These are phyloP conservation scores for Griposia aprilina DNA, from an alignment of 2,888 invertebrate species.

Conservation along the genomic window DNA sequence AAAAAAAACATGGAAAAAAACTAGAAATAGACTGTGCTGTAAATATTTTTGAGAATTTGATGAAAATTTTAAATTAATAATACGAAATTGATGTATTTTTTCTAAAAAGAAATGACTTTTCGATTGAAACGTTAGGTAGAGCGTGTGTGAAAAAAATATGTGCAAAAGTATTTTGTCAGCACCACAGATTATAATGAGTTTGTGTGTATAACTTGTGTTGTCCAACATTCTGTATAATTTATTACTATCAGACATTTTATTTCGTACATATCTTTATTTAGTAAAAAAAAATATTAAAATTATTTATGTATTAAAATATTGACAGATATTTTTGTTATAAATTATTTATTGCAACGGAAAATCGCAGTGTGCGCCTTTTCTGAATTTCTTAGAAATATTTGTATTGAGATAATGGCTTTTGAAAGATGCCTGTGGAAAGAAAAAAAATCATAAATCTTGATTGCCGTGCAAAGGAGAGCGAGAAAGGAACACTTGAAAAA, in stretches of 20 bases:
- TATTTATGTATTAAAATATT: conserved; percentile 58
- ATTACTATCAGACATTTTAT: conserved; percentile 58
- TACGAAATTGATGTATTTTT: conserved; percentile 80
- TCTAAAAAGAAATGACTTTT: conserved; percentile 76
- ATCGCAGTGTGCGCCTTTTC: conserved; percentile 49
- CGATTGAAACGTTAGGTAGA: conserved; percentile 73
- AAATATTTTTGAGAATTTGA: conserved; percentile 76
- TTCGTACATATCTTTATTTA: conserved; percentile 62
- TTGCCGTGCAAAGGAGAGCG: conserved; percentile 39
- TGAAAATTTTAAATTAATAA: conserved; percentile 66
- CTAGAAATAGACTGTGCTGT: conserved; percentile 79
- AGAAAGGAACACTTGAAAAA: conserved; percentile 49
- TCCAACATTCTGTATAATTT: conserved; percentile 58
- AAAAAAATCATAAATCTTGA: conserved; percentile 53
- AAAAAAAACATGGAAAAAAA: conserved; percentile 69
- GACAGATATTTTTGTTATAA: conserved; percentile 59
- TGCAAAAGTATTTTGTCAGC: conserved; percentile 78
- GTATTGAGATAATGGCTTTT: conserved; percentile 62
- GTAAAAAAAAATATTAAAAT: conserved; percentile 42
- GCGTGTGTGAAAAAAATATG: conserved; percentile 70
- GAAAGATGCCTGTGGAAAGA: conserved; percentile 56
- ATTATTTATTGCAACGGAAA: conserved; percentile 42
- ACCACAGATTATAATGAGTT: conserved; percentile 69
- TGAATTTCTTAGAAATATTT: conserved; percentile 55
- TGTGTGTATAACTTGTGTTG: conserved; percentile 54